Base-by-base conservation (phyloP, 2,888 invertebrate genomes). In the Cistogaster globosa region DNA sequence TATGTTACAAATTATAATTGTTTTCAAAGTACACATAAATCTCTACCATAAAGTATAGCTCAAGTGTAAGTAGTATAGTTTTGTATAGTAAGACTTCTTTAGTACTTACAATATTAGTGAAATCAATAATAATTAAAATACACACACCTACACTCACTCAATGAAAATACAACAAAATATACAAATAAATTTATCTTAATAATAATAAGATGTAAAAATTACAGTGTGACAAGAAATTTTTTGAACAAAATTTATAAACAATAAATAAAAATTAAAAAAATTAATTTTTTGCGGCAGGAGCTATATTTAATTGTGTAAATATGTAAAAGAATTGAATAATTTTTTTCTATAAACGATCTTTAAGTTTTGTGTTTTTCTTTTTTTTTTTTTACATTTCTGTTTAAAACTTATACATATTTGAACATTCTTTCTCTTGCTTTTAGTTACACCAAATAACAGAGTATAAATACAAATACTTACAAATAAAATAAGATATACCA, bases 1-100 rank as follows among this genome's bases (percentile, higher is more conserved):
- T 82, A 81, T 71, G 79, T 86, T 86, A 84, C 71, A 87, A 86
- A 85, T 86, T 87, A 86, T 83, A 78, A 85, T 81, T 78, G 78
- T 78, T 78, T 83, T 78, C 38, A 26, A 9, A 76, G 62, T 58
- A 82, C 69, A 76, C 82, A 76, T 63, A 82, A 42, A 45, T 55
- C n/a, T 48, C 16, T 45, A 20, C 18, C 18, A 42, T 14, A 57
- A 3, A 51, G n/a, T 51, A 48, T 7, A 36, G 38, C 6, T 38
- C 12, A 45, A 12, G 32, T 65, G 36, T 20, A 57, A 63, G 32
- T 45, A n/a, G n/a, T 26, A 62, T 22, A 58, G 53, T 71, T 63
- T 48, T 42, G 8, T 75, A 58, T 53, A 20, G 4, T 32, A 32
- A 51, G 71, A 65, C 58, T 75, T 16, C 45, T 53, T 53, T 14